Percentiles rank a stretch among this genome's conserved stretches.
phyloP scores from a whole-genome alignment of 2,113 vertebrate species.

The Miniopterus natalensis region DNA sequence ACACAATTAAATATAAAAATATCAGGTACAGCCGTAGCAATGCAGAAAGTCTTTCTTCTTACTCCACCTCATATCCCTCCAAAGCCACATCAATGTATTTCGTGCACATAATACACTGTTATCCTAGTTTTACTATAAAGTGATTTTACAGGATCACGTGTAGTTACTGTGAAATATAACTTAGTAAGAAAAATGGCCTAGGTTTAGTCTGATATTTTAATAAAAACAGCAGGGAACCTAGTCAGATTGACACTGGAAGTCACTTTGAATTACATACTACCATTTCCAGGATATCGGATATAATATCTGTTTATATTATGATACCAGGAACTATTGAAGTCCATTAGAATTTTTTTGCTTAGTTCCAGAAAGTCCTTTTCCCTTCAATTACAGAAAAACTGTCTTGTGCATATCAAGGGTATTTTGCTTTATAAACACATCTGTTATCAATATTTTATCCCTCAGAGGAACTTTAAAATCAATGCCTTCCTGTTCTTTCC shows the following conservation, averaged over 20 bases:
- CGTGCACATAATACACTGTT: slow-evolving; percentile 2
- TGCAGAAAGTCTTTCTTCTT: neutral
- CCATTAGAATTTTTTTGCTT: slow-evolving; percentile 35
- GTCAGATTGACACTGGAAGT: slow-evolving; percentile 20
- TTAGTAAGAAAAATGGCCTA: slow-evolving; percentile 62
- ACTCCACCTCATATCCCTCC: neutral
- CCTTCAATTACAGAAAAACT: neutral
- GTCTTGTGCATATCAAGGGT: neutral
- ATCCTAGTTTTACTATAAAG: slow-evolving; percentile 46
- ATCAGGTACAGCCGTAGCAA: neutral
- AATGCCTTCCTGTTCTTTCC: neutral
- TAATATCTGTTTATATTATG: slow-evolving; percentile 52
- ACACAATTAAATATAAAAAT: slow-evolving; percentile 51
- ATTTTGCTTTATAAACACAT: slow-evolving; percentile 61
- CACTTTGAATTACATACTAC: slow-evolving; percentile 57
- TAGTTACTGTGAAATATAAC: slow-evolving; percentile 65
- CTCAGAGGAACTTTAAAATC: slow-evolving; percentile 19
- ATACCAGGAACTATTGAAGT: slow-evolving; percentile 42
- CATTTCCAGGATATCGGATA: slow-evolving; percentile 34
- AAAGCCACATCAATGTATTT: neutral
- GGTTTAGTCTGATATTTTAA: slow-evolving; percentile 66
- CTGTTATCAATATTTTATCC: neutral
- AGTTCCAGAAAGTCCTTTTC: slow-evolving; percentile 41
- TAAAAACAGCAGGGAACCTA: slow-evolving; percentile 48
- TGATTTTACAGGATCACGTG: slow-evolving; percentile 47